Conservation (phyloP, 2,888 invertebrate genomes). For the Xestia c-nigrum region DNA sequence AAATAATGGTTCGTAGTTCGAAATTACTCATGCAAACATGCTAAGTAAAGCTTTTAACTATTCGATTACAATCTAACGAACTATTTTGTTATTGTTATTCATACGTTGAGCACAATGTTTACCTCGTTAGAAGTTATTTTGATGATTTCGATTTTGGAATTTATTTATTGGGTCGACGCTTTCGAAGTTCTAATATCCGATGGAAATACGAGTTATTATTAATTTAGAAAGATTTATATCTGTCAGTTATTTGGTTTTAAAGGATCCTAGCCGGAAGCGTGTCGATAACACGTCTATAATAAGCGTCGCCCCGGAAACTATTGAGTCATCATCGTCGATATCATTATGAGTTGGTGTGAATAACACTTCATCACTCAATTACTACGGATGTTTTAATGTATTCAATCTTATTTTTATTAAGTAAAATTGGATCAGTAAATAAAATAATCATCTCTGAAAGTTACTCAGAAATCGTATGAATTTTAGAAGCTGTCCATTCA, state of each 20-base stretch:
- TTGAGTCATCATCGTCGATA: conserved; percentile 50
- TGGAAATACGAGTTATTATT: neutral
- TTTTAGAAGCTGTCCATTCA: neutral
- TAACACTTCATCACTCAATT: conserved; percentile 28
- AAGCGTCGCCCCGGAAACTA: conserved; percentile 56
- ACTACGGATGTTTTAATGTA: neutral
- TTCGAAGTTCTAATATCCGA: neutral
- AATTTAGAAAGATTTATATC: conserved; percentile 31
- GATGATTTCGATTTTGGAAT: neutral
- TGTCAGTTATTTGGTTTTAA: conserved; percentile 39
- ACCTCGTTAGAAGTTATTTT: conserved; percentile 30
- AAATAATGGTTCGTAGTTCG: conserved; percentile 37
- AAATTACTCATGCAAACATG: conserved; percentile 48
- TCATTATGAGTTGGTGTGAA: conserved; percentile 37
- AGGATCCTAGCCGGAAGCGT: conserved; percentile 55
- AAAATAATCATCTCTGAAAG: neutral
- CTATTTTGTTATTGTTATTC: conserved; percentile 39
- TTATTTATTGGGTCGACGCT: neutral
- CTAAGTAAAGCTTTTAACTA: conserved; percentile 38
- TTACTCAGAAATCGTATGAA: neutral
- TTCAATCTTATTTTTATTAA: conserved; percentile 6
- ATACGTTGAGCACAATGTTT: conserved; percentile 17
- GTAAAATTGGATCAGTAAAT: neutral
- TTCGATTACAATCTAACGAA: conserved; percentile 49
- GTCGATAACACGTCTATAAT: conserved; percentile 47